Percentiles rank a stretch among this genome's conserved stretches.
Evolutionary conservation across 2,797 vertebrate species (phyloP).

Genomic region (Lerista edwardsae): DNA sequence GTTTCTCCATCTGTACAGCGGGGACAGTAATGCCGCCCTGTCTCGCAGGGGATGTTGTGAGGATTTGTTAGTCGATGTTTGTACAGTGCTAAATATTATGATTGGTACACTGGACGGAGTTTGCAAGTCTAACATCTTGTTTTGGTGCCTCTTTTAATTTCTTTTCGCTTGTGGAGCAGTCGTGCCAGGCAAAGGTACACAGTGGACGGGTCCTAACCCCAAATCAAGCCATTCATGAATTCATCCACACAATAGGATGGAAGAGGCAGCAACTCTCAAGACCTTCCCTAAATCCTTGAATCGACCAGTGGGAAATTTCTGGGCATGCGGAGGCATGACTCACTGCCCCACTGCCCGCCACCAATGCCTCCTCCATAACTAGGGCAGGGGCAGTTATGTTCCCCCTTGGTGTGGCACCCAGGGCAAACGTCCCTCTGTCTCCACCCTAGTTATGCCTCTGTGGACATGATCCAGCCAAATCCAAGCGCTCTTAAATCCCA

Average conservation of each 20-base stretch:
- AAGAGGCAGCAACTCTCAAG: background rate
- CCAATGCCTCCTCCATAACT: too few relatives aligned
- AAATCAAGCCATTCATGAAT: background rate
- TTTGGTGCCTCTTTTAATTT: conserved; percentile 52
- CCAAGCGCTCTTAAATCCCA: background rate
- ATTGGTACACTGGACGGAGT: conserved; percentile 63
- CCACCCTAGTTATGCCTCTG: too few relatives aligned
- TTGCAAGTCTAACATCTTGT: conserved; percentile 56
- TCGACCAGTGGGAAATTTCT: background rate
- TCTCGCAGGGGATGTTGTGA: conserved; percentile 73
- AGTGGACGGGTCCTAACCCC: conserved; percentile 29
- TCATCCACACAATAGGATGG: background rate
- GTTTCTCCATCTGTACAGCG: conserved; percentile 64
- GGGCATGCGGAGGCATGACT: too few relatives aligned
- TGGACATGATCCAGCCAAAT: background rate
- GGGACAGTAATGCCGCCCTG: conserved; percentile 63
- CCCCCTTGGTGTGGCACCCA: too few relatives aligned
- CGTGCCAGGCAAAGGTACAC: conserved; percentile 27
- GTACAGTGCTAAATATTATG: conserved; percentile 70
- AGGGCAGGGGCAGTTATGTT: too few relatives aligned
- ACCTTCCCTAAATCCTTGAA: background rate
- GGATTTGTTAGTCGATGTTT: conserved; percentile 66
- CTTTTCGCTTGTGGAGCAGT: conserved; percentile 39
- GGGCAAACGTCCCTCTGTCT: too few relatives aligned
- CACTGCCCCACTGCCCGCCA: too few relatives aligned